phyloP scores from a whole-genome alignment of 2,888 invertebrate genomes.

The Lydus trimaculatus region DNA sequence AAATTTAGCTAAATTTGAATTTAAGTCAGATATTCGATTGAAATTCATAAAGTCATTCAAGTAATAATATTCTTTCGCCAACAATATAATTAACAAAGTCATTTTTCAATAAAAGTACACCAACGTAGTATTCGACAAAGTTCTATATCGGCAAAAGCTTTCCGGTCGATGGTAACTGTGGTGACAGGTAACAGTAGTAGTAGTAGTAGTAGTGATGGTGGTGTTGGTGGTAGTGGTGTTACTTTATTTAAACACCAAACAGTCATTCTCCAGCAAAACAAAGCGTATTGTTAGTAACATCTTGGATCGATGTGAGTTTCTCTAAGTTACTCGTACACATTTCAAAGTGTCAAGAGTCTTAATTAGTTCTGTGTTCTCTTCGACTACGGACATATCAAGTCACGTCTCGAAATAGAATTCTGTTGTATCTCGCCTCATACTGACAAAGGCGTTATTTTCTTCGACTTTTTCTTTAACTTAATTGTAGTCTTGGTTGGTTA shows the following conservation, averaged over 20 bases:
- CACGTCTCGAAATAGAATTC: constrained; percentile 28
- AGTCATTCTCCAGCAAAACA: constrained; percentile 9
- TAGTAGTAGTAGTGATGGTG: too few species aligned
- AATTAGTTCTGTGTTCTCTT: constrained; percentile 32
- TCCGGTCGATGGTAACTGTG: not conserved
- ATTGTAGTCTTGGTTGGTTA: constrained; percentile 12
- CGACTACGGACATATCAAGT: constrained; percentile 28
- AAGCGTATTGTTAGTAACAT: constrained; percentile 13
- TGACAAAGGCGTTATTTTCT: constrained; percentile 16
- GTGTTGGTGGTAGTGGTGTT: not conserved
- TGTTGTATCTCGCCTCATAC: constrained; percentile 15
- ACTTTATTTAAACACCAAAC: constrained; percentile 12
- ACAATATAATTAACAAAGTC: not conserved
- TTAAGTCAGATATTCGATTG: too few species aligned
- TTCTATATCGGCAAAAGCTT: constrained; percentile 7
- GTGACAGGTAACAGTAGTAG: too few species aligned
- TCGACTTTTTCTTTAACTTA: constrained; percentile 18
- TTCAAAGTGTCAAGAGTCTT: constrained; percentile 34
- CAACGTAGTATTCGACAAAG: not conserved
- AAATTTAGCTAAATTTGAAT: too few species aligned
- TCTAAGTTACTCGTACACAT: constrained; percentile 24
- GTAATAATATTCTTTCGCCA: not conserved
- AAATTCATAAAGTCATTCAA: too few species aligned
- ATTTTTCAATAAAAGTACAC: not conserved
- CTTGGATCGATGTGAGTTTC: constrained; percentile 14